Evolutionary conservation across 2,888 invertebrate genomes (phyloP).

Genomic region (Pomacea canaliculata): DNA sequence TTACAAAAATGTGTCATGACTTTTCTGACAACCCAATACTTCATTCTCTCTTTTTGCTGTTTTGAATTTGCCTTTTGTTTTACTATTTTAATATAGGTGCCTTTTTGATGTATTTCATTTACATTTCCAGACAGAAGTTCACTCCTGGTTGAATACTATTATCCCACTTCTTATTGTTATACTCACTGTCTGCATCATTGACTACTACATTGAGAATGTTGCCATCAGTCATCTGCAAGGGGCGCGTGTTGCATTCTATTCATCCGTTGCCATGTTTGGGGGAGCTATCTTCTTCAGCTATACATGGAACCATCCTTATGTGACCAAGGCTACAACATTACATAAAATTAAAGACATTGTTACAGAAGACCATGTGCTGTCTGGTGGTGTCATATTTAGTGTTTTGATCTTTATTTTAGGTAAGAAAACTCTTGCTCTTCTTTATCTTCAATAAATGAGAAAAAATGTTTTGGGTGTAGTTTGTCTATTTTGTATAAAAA

Average conservation of each 20-base stretch:
- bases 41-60: no score
- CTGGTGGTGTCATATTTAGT: conserved; percentile 72
- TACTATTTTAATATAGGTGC: no score
- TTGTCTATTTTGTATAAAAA: not conserved
- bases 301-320: conserved; percentile 68
- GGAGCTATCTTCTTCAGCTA: conserved; percentile 66
- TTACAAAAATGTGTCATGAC: no score
- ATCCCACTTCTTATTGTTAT: conserved; percentile 67
- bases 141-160: conserved; percentile 62
- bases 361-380: conserved; percentile 69
- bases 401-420: conserved; percentile 70
- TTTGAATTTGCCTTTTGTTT: no score
- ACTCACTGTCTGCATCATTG: conserved; percentile 70
- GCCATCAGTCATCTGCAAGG: conserved; percentile 66
- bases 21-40: no score
- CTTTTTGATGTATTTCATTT: no score
- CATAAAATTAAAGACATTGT: conserved; percentile 57
- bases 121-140: conserved; percentile 48
- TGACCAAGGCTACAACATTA: conserved; percentile 59
- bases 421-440: conserved; percentile 47
- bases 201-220: conserved; percentile 72
- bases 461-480: not conserved
- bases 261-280: conserved; percentile 68
- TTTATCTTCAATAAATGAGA: not conserved
- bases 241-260: conserved; percentile 65